phyloP scores from a whole-genome alignment of 2,113 vertebrate species.

The Zosterops pallidus region DNA sequence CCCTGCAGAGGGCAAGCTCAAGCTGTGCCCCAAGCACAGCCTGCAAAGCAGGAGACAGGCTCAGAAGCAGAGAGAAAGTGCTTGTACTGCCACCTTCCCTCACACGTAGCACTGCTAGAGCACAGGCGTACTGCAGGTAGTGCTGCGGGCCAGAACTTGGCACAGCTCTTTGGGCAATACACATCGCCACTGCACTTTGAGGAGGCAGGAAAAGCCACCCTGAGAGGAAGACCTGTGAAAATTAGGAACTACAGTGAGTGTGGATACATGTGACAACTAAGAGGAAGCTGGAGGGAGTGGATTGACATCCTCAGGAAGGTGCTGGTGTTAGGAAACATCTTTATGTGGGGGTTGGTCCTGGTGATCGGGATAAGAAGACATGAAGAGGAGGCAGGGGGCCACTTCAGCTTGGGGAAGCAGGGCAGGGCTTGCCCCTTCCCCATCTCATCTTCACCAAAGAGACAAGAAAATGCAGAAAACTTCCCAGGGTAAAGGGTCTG shows the following conservation, averaged over 20 bases:
- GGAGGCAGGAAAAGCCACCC: neutral
- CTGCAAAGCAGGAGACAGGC: neutral
- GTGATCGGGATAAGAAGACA: neutral
- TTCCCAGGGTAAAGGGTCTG: neutral
- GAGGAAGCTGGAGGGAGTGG: neutral
- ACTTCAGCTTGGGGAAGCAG: neutral
- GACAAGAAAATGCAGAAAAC: neutral
- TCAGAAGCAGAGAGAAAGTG: neutral
- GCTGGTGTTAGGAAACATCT: neutral
- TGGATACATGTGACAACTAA: neutral
- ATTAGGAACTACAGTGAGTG: neutral
- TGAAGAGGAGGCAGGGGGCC: neutral
- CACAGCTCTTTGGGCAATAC: neutral
- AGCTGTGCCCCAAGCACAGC: neutral
- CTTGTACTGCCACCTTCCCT: neutral
- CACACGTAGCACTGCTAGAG: neutral
- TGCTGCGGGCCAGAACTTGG: neutral
- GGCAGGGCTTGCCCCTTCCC: neutral
- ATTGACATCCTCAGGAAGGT: neutral
- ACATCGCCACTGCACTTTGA: neutral
- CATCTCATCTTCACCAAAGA: neutral
- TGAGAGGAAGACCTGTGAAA: neutral
- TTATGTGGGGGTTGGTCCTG: neutral
- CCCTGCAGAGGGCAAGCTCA: neutral
- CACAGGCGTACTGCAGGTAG: rapidly evolving